Conservation (phyloP, 2,113 vertebrate species). For the Stegastes partitus region DNA sequence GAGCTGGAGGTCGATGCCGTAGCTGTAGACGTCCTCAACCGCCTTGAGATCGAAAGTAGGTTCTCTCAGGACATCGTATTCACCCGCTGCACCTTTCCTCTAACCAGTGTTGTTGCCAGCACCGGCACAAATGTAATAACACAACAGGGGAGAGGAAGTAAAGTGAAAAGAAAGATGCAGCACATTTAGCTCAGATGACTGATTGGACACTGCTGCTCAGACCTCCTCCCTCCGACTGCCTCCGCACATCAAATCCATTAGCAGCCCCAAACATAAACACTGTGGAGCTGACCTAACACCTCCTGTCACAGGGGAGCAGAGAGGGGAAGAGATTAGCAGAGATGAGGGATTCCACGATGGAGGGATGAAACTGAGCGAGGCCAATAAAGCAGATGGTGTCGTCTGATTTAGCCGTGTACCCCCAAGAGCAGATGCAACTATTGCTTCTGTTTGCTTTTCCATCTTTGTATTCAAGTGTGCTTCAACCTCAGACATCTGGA, state of each 20-base stretch:
- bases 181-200: background rate
- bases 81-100: too few species aligned
- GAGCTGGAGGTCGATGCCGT: conserved; percentile 99
- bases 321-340: conserved; percentile 1
- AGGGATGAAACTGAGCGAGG: background rate
- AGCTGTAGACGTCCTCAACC: conserved; percentile 96
- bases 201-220: background rate
- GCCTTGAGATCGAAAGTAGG: conserved; percentile 95
- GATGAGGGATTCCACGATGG: background rate
- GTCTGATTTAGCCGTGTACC: conserved; percentile 5
- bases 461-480: background rate
- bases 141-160: background rate
- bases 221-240: background rate
- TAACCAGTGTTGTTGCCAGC: too few species aligned
- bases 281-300: background rate
- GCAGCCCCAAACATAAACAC: conserved; percentile 1
- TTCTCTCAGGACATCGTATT: background rate
- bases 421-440: conserved; percentile 8
- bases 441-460: background rate
- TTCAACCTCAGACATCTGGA: background rate
- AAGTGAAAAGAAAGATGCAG: background rate
- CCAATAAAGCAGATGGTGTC: conserved; percentile 20
- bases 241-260: conserved; percentile 25
- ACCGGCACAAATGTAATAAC: too few species aligned
- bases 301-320: conserved; percentile 20